phyloP scores from a whole-genome alignment of 2,888 invertebrate genomes.

The Griposia aprilina region DNA sequence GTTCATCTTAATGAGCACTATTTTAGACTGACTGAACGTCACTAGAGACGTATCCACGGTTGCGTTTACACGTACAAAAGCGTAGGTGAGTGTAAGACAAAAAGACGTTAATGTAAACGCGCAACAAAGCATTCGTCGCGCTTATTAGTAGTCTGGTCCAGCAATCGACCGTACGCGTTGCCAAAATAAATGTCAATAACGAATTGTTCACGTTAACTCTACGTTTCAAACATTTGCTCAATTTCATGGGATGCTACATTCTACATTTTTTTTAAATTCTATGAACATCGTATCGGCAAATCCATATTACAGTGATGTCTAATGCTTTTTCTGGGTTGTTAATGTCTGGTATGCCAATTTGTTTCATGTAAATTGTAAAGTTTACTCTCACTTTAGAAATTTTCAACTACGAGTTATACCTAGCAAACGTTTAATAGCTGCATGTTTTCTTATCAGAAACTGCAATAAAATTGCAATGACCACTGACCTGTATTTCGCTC shows the following conservation, averaged over 20 bases:
- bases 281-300: not conserved
- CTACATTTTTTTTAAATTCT: conserved; percentile 5
- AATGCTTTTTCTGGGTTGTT: conserved; percentile 3
- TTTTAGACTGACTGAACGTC: conserved; percentile 78
- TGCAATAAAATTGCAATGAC: conserved; percentile 35
- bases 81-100: conserved; percentile 77
- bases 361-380: not conserved
- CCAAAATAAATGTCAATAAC: conserved; percentile 82
- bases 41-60: conserved; percentile 71
- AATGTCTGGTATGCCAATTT: conserved; percentile 11
- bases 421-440: conserved; percentile 6
- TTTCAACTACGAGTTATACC: conserved; percentile 15
- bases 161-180: conserved; percentile 70
- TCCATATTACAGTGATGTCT: not conserved
- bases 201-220: conserved; percentile 72
- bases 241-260: conserved; percentile 12
- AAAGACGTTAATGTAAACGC: conserved; percentile 77
- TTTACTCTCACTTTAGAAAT: conserved; percentile 37
- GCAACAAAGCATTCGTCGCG: conserved; percentile 76
- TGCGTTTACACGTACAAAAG: conserved; percentile 71
- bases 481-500: conserved; percentile 87
- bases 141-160: conserved; percentile 71
- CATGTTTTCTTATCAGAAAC: conserved; percentile 36
- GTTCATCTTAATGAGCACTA: conserved; percentile 77
- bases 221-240: conserved; percentile 58